Evolutionary conservation across 1,140 invertebrate genomes (phyloP).

Genomic region (Pogonomyrmex californicus): DNA sequence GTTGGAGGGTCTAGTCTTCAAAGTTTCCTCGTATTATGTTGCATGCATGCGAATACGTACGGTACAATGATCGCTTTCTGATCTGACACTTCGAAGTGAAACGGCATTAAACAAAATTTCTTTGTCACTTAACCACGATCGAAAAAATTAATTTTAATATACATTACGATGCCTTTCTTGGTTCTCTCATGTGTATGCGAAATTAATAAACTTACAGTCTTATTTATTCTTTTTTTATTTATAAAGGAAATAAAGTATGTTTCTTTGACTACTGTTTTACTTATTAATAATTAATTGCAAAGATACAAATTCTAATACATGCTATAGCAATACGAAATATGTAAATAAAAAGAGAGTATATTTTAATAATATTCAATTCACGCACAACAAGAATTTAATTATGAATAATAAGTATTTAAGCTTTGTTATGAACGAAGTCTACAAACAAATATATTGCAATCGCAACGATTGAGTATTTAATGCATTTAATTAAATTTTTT

Average conservation of each 20-base stretch:
- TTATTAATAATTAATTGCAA: background rate
- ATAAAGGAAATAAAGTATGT: background rate
- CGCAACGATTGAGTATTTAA: background rate
- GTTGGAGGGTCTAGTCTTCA: slow-evolving; percentile 58
- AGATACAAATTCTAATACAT: background rate
- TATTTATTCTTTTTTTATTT: background rate
- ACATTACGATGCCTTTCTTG: background rate
- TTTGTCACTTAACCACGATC: background rate
- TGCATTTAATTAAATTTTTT: slow-evolving; percentile 13
- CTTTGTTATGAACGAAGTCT: background rate
- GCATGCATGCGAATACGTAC: slow-evolving; percentile 35
- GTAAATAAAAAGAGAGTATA: background rate
- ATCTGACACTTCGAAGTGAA: slow-evolving; percentile 34
- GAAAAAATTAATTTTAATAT: background rate
- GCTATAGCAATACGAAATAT: background rate
- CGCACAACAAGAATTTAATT: slow-evolving; percentile 18
- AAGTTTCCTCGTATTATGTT: slow-evolving; percentile 59
- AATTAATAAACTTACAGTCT: background rate
- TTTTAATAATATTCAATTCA: background rate
- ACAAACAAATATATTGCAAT: slow-evolving; percentile 1
- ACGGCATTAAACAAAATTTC: slow-evolving; percentile 11
- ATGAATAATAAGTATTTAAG: background rate
- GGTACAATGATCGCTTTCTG: slow-evolving; percentile 56
- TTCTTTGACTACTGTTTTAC: background rate
- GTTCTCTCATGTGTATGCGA: background rate